Percentiles rank a stretch among this genome's conserved stretches.
phyloP scores from a whole-genome alignment of 2,113 vertebrate species.

The Gnathonemus longibarbis region DNA sequence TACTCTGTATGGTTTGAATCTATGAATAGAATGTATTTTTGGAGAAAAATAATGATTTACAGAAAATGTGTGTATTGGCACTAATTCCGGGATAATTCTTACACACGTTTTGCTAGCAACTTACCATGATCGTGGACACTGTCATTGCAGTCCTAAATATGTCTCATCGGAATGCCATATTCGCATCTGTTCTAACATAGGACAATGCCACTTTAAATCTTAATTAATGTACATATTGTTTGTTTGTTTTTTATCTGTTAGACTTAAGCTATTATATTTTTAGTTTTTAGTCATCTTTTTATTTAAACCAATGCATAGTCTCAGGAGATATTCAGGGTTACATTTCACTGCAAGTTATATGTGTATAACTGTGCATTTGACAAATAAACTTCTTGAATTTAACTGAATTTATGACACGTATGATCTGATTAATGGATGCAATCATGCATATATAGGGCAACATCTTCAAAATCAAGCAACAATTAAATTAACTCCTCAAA shows the following conservation, averaged over 20 bases:
- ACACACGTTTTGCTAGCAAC: background rate
- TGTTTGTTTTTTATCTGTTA: background rate
- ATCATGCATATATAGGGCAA: background rate
- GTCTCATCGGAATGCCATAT: background rate
- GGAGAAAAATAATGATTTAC: background rate
- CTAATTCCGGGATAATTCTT: background rate
- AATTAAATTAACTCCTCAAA: background rate
- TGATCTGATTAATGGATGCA: background rate
- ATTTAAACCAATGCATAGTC: too few species aligned
- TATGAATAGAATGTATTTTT: conserved; percentile 9
- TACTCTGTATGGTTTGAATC: background rate
- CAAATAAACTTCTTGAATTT: background rate
- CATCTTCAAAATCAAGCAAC: background rate
- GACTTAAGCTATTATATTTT: background rate
- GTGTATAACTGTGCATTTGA: background rate
- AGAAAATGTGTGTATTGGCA: background rate
- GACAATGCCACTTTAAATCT: background rate
- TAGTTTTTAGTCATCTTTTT: too few species aligned
- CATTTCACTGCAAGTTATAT: background rate
- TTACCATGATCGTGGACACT: background rate
- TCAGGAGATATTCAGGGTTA: background rate
- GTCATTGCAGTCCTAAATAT: background rate
- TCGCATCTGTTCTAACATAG: background rate
- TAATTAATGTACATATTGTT: background rate
- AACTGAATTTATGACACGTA: background rate